Conservation (phyloP, 2,888 invertebrate genomes). For the Dastarcus helophoroides region DNA sequence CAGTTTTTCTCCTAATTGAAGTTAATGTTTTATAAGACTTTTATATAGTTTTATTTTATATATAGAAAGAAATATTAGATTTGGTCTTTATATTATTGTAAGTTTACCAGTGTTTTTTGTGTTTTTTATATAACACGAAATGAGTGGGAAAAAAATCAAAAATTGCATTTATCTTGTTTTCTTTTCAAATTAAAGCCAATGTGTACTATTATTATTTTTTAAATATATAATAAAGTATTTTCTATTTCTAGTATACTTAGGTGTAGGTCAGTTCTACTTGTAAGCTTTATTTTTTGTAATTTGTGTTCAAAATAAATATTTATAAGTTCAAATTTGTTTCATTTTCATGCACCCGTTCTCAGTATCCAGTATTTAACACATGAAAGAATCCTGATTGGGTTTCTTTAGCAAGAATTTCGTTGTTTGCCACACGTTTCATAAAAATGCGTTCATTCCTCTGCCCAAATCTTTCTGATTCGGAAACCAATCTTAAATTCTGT, state of each 20-base stretch:
- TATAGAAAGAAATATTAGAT: constrained; percentile 6
- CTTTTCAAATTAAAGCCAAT: neutral
- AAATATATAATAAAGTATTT: neutral
- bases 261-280: neutral
- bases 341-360: neutral
- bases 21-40: constrained; percentile 15
- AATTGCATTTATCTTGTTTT: no score
- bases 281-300: constrained; percentile 13
- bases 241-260: neutral
- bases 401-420: no score
- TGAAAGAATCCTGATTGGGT: no score
- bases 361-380: neutral
- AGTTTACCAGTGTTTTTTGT: no score
- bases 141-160: no score
- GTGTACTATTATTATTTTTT: neutral
- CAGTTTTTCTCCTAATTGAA: constrained; percentile 1
- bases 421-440: no score
- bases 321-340: constrained; percentile 7
- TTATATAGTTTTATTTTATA: constrained; percentile 23
- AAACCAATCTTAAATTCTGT: no score
- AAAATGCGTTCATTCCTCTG: no score
- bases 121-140: no score
- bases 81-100: neutral
- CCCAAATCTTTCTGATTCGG: no score
- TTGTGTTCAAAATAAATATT: constrained; percentile 22